Evolutionary conservation across 1,140 invertebrate species (phyloP), one percentile per base, ranked within the genome.

Genomic region (Lethrus apterus): DNA sequence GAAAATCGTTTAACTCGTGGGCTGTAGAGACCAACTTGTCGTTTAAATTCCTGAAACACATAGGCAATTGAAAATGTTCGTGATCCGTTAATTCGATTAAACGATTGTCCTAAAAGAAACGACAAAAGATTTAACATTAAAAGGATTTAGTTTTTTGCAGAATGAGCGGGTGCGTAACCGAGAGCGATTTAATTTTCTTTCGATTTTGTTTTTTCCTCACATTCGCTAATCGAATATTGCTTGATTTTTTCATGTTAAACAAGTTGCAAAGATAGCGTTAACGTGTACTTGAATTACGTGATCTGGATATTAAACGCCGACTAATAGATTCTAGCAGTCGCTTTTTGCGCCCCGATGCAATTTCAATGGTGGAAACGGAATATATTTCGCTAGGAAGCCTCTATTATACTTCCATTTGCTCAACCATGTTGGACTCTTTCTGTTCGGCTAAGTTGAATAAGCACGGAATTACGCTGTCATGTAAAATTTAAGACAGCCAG

Each of bases 71-170:
- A 15, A 30, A 30, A 14, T 9, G 17, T 18, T 13, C 19, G 17
- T 26, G 41, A 43, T 29, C 30, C 24, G 41, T 21, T 43, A 43
- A 43, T 43, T 43, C 41, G 41, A 43, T 43, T 43, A 43, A 43
- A 18, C 23, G 29, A 30, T n/a, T 31, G 41, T 15, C 11, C 17
- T 4, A 13, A 43, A 30, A 43, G 41, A 31, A 31, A 30, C 7
- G 10, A 31, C 41, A 30, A 40, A 43, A 43, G 41, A 31, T 43
- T 43, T 43, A 31, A 31, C 29, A 30, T 43, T 43, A 43, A 43
- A 43, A 29, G 41, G 41, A 43, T 43, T 43, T 31, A 31, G 18
- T n/a, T 18, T 43, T 43, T 43, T 34, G 7, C 14, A 10, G 18
- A 29, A 29, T 5, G 23, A 10, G 23, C 4, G 23, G 29, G 18